Base-by-base conservation (phyloP, 2,888 invertebrate species). In the Entomobrya proxima region DNA sequence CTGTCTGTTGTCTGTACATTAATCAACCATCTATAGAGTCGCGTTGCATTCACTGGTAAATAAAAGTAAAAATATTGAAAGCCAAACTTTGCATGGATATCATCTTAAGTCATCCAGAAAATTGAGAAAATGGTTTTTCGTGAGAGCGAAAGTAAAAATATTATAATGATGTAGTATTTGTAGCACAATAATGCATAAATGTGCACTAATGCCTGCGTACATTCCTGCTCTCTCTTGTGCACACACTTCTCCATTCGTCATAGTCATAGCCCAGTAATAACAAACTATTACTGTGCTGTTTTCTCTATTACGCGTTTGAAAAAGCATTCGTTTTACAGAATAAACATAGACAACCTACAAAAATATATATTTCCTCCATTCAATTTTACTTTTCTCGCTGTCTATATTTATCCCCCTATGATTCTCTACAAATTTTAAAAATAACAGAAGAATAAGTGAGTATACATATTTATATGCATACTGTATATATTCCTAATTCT, bases 61-160 rank as follows among this genome's bases (percentile, higher is more conserved):
- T n/a, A n/a, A n/a, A n/a, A n/a, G 30, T 27, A 35, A 35, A 37
- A 24, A 18, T 67, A 18, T 11, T 69, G 44, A 27, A 40, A 21
- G 69, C 27, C 40, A 30, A 11, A 11, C 5, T 11, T 7, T 11
- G 35, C 52, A 52, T 32, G 9, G 24, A 69, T 74, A 18, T 35
- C 21, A 52, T 74, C 35, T 50, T 21, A 74, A 82, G 72, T 82
- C 82, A 82, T 75, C 61, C 82, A 37, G 61, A 82, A 82, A 82
- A 82, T 82, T 24, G 74, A 74, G 75, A 75, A 75, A 81, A 69
- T 24, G n/a, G 50, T 35, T 18, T 55, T 35, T 61, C 40, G 11
- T 64, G 18, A 27, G 24, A 27, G 30, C 21, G 35, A 78, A 78
- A 78, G 52, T 64, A 27, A 69, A 69, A 69, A 44, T 67, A 67